Evolutionary conservation across 2,888 invertebrate species (phyloP), one percentile per base, ranked within the genome.

Genomic region (Pseudoips prasinana): DNA sequence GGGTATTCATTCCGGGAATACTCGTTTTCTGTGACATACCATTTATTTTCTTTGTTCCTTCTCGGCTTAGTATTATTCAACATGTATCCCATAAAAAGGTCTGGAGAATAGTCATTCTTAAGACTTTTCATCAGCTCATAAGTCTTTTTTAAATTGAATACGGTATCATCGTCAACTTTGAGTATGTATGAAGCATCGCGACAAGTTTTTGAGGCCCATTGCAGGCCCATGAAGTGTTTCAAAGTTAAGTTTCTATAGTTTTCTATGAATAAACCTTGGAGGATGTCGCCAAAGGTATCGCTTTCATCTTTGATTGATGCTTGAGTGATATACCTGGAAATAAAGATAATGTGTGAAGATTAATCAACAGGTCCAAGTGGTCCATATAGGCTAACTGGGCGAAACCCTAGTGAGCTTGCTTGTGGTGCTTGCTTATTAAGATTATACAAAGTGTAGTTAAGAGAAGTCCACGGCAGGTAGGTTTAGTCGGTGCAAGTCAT

Each of bases 161-260:
- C 92, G 31, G 92, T 93, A 22, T 53, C 52, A 32, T 52, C 53
- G 11, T 52, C 48, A 1, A 41, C 39, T 39, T 52, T 52, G n/a
- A 52, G 31, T 27, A 52, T 47, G 8, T 49, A 94, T 37, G 90
- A 87, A 1, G 92, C 90, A 7, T 86, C 76, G 1, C 60, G 62
- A 59, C 95, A 96, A 55, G 87, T 81, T n/a, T 78, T 78, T 0
- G 90, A 80, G 0, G 91, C 92, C 95, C 95, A 96, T 53, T 91
- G 90, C 20, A 96, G 70, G 0, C 95, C 95, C 95, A 95, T 95
- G 0, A 94, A 70, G 62, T 96, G 95, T 74, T 96, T 96, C 55
- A 92, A 92, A 1, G 95, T 95, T n/a, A 96, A 75, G 73, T 96
- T 95, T 58, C 91, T 90, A 58, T 96, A 96, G 25, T 93, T 92